These are phyloP conservation scores for Ferdinandea cuprea DNA, from an alignment of 2,888 invertebrate species.

Conservation along the genomic window DNA sequence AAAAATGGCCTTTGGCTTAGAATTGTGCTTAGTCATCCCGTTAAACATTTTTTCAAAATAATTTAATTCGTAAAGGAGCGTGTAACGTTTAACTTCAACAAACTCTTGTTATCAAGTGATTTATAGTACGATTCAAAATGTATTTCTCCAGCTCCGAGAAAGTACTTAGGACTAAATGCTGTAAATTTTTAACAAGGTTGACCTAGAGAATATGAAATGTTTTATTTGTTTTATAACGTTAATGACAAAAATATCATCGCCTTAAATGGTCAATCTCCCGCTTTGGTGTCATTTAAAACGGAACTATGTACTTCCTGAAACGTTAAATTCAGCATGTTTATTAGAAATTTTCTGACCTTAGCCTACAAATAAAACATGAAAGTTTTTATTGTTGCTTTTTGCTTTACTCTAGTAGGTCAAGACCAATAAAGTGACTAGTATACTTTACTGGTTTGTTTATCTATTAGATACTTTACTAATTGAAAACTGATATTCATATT, in stretches of 20 bases:
- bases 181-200: constrained; percentile 47
- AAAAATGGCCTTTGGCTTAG: constrained; percentile 80
- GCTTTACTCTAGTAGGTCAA: constrained; percentile 37
- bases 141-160: background rate
- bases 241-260: constrained; percentile 15
- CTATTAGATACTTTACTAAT: constrained; percentile 15
- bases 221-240: constrained; percentile 67
- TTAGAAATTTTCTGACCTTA: constrained; percentile 35
- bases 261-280: constrained; percentile 1
- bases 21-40: constrained; percentile 77
- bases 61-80: background rate
- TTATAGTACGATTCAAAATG: constrained; percentile 12
- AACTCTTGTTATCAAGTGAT: constrained; percentile 43
- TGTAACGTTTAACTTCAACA: constrained; percentile 24
- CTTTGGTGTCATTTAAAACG: constrained; percentile 7
- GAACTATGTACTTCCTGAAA: constrained; percentile 21
- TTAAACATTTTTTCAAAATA: constrained; percentile 77
- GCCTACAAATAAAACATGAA: constrained; percentile 36
- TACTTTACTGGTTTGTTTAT: constrained; percentile 48
- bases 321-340: background rate
- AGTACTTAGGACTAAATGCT: background rate
- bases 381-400: constrained; percentile 28
- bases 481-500: too few relatives aligned
- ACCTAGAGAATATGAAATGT: constrained; percentile 58
- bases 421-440: constrained; percentile 38